Evolutionary conservation across 1,140 invertebrate species (phyloP).

Genomic region (Dolichoris vasculosae): DNA sequence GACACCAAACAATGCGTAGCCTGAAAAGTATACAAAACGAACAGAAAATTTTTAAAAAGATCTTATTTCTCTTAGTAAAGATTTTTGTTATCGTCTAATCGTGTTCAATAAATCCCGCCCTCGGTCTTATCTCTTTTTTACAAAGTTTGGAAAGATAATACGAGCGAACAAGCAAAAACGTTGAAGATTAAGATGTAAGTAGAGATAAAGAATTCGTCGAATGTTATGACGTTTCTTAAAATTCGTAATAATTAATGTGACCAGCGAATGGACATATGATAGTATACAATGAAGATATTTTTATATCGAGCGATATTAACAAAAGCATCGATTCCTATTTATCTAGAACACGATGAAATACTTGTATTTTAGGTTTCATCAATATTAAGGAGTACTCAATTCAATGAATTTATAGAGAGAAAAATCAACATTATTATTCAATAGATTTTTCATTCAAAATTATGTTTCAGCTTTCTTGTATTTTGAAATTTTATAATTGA

Average conservation of each 20-base stretch:
- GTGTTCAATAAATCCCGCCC: constrained; percentile 49
- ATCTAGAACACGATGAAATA: too few species aligned
- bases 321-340: too few species aligned
- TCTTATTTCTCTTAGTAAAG: constrained; percentile 9
- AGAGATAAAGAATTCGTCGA: constrained; percentile 31
- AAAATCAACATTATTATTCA: too few species aligned
- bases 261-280: neutral
- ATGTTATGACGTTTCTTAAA: neutral
- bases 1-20: too few species aligned
- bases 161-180: neutral
- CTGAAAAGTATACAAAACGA: neutral
- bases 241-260: neutral
- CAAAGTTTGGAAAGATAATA: neutral
- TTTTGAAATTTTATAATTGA: too few species aligned
- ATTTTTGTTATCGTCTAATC: constrained; percentile 60
- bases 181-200: constrained; percentile 10
- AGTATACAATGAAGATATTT: neutral
- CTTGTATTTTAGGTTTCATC: too few species aligned
- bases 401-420: too few species aligned
- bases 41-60: neutral
- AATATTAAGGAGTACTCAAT: too few species aligned
- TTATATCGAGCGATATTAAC: too few species aligned
- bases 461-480: too few species aligned
- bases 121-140: constrained; percentile 29
- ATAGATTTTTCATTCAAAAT: too few species aligned